A percentile compares a stretch with the other conserved stretches of the same genome.
phyloP scores from a whole-genome alignment of 2,113 vertebrate species.

The Entelurus aequoreus region DNA sequence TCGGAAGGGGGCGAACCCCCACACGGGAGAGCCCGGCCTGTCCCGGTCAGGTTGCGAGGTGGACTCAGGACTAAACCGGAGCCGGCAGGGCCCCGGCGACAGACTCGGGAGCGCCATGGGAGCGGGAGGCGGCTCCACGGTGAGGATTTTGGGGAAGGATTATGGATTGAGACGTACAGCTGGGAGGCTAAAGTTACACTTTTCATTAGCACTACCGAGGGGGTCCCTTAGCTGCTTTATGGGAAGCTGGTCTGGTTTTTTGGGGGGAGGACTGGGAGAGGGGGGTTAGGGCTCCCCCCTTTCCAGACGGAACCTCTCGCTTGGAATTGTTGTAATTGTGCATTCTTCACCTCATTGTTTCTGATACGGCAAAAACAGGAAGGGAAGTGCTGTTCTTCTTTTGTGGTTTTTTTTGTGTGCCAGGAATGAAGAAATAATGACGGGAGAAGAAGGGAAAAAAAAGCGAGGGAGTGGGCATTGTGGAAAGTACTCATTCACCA shows the following conservation, averaged over 20 bases:
- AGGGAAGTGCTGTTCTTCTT: slow-evolving; percentile 43
- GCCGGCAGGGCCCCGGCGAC: slow-evolving; percentile 62
- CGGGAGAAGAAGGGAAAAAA: background rate
- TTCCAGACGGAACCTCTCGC: slow-evolving; percentile 36
- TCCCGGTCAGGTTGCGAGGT: slow-evolving; percentile 67
- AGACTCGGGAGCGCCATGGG: slow-evolving; percentile 59
- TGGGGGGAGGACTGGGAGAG: slow-evolving; percentile 37
- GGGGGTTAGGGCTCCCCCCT: slow-evolving; percentile 26
- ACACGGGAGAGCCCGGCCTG: slow-evolving; percentile 24
- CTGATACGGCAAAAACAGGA: slow-evolving; percentile 57
- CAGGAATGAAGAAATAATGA: slow-evolving; percentile 43
- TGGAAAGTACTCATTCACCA: slow-evolving; percentile 70
- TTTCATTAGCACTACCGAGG: slow-evolving; percentile 74
- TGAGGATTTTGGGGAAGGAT: slow-evolving; percentile 75
- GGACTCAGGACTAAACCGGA: slow-evolving; percentile 65
- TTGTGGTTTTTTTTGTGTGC: slow-evolving; percentile 24
- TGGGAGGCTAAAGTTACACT: slow-evolving; percentile 79
- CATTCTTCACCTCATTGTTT: slow-evolving; percentile 66
- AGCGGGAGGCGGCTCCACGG: slow-evolving; percentile 71
- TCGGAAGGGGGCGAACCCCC: background rate
- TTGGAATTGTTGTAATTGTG: slow-evolving; percentile 54
- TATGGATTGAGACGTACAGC: slow-evolving; percentile 78
- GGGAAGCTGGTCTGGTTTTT: slow-evolving; percentile 66
- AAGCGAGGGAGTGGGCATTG: slow-evolving; percentile 60
- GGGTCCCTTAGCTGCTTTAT: slow-evolving; percentile 67